Base-by-base conservation (phyloP, 2,888 invertebrate species). In the Lochmaea crataegi region DNA sequence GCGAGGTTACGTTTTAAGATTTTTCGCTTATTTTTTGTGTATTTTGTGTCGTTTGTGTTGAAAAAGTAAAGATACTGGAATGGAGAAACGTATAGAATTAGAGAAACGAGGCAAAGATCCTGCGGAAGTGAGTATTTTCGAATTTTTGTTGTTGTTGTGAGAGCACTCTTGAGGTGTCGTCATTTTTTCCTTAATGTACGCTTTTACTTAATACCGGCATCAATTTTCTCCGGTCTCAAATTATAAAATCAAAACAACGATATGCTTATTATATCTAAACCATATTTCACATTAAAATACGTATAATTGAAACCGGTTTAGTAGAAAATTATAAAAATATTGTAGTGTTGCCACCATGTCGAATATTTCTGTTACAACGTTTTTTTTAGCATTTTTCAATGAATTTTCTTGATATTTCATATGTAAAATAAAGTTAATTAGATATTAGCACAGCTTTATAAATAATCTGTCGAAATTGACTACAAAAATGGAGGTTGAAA, bases 21-120 rank as follows among this genome's bases (percentile, higher is more conserved):
- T 68, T 68, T 71, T 64, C 66, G 65, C 73, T 72, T 61, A 60
- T 67, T 72, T 70, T 73, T 70, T 70, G 68, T 57, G 74, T 73
- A 76, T 75, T 76, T 77, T 67, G 76, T 74, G 74, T 70, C 56
- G 70, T 76, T 77, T 73, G 70, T 71, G 75, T 75, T 74, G 68
- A 60, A 69, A 71, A 73, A 57, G 57, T 70, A 69, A 48, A 72
- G 45, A 71, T 74, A 72, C 77, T 79, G 81, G 79, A 81, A 97
- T 97, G 97, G 96, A 97, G 90, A 97, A 97, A 88, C 93, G 98
- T 89, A 94, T 98, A 91, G 94, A 94, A 86, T 90, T 97, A 87
- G 98, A 98, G 90, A 94, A 95, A 89, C 91, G 97, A 86, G 97
- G 97, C 88, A 93, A 94, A 87, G 93, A 92, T 87, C 94, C 96